Conservation (phyloP, 2,113 vertebrate species). For the Paedocypris sp. region DNA sequence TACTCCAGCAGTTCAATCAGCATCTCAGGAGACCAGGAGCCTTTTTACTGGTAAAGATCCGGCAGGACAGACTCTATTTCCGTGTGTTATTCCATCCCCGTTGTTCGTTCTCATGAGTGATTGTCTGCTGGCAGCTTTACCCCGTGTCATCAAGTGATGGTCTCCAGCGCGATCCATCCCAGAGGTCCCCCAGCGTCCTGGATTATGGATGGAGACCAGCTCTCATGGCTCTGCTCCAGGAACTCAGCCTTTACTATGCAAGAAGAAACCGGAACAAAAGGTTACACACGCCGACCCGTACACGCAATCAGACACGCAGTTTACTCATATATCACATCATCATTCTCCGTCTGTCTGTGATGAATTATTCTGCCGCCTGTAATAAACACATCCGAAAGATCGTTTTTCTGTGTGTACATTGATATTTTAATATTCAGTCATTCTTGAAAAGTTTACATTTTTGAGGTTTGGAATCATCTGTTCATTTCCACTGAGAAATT, state of each 20-base stretch:
- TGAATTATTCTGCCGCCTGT: neutral
- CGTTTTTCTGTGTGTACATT: too few relatives aligned
- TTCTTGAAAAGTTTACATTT: neutral
- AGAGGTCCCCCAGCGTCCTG: constrained; percentile 22
- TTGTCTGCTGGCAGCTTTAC: constrained; percentile 64
- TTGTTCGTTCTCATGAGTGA: too few relatives aligned
- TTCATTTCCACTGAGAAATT: neutral
- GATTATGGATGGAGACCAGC: constrained; percentile 7
- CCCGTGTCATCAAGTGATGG: constrained; percentile 50
- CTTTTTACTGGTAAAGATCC: constrained; percentile 71
- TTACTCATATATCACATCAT: neutral
- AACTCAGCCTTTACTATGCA: constrained; percentile 32
- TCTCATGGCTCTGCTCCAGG: constrained; percentile 35
- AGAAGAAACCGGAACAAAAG: constrained; percentile 31
- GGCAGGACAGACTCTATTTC: too few relatives aligned
- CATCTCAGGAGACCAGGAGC: constrained; percentile 67
- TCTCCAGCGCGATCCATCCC: constrained; percentile 49
- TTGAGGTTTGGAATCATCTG: neutral
- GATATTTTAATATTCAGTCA: neutral
- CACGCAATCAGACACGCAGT: neutral
- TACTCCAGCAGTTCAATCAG: constrained; percentile 66
- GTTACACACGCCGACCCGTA: neutral
- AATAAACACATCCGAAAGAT: too few relatives aligned
- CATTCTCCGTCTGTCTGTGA: neutral
- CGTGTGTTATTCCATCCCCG: too few relatives aligned